phyloP scores from a whole-genome alignment of 2,888 invertebrate species.

The Limenitis camilla region DNA sequence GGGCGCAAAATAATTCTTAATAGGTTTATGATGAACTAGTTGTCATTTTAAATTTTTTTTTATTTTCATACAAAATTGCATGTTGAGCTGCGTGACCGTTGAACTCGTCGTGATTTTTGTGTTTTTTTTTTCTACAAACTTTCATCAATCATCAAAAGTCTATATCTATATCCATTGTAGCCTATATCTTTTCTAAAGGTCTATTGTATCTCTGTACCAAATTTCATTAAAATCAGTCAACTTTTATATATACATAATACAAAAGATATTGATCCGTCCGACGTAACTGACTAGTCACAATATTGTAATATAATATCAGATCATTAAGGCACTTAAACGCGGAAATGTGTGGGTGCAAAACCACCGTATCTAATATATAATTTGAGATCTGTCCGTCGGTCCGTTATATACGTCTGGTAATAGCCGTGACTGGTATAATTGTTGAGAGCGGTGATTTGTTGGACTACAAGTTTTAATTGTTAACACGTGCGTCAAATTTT shows the following conservation, averaged over 20 bases:
- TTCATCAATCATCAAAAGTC: too few species aligned
- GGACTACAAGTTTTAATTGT: conserved; percentile 61
- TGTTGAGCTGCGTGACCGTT: too few species aligned
- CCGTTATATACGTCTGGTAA: conserved; percentile 57
- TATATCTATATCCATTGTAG: too few species aligned
- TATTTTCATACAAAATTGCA: too few species aligned
- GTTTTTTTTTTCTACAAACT: too few species aligned
- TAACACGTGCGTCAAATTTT: conserved; percentile 59
- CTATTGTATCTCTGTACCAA: too few species aligned
- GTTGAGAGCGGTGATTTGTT: conserved; percentile 61
- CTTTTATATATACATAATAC: too few species aligned
- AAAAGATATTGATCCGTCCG: conserved; percentile 51
- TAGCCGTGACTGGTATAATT: conserved; percentile 65
- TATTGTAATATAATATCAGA: conserved; percentile 68
- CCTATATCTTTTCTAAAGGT: conserved; percentile 34
- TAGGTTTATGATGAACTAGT: too few species aligned
- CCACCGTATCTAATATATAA: conserved; percentile 72
- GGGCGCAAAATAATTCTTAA: too few species aligned
- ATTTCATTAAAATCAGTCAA: too few species aligned
- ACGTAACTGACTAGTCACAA: conserved; percentile 51
- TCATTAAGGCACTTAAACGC: conserved; percentile 64
- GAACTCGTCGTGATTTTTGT: too few species aligned
- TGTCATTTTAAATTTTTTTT: too few species aligned
- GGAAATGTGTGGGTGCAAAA: conserved; percentile 74
- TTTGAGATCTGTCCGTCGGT: conserved; percentile 59